These are phyloP conservation scores for Lathronympha strigana DNA, from an alignment of 2,888 invertebrate species.

Conservation along the genomic window DNA sequence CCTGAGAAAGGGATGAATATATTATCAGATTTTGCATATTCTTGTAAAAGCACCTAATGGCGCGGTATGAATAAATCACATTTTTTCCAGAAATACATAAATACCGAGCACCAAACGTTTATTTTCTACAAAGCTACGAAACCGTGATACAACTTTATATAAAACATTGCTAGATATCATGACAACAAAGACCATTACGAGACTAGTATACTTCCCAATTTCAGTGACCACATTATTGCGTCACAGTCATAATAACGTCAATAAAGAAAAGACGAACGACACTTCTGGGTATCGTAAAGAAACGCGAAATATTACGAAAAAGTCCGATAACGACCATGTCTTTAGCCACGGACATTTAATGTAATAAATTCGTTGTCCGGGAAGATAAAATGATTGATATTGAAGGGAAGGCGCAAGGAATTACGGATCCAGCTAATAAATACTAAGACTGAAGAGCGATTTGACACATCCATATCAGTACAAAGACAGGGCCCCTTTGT, in stretches of 20 bases:
- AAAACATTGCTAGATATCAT: not conserved
- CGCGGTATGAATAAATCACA: too few relatives aligned
- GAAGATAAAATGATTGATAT: slow-evolving; percentile 39
- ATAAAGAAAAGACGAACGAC: slow-evolving; percentile 40
- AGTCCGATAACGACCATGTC: slow-evolving; percentile 35
- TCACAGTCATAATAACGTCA: slow-evolving; percentile 36
- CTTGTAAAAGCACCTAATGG: too few relatives aligned
- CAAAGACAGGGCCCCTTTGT: slow-evolving; percentile 43
- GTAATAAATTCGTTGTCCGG: slow-evolving; percentile 39
- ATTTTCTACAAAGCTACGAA: too few relatives aligned
- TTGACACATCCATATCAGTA: slow-evolving; percentile 47
- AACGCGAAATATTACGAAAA: slow-evolving; percentile 30
- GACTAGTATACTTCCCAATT: slow-evolving; percentile 10
- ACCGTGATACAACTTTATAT: too few relatives aligned
- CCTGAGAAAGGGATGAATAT: too few relatives aligned
- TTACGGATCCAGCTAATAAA: slow-evolving; percentile 39
- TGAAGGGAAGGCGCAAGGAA: slow-evolving; percentile 29
- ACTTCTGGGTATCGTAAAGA: slow-evolving; percentile 37
- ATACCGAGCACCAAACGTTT: too few relatives aligned
- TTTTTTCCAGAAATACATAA: too few relatives aligned
- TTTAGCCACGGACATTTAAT: slow-evolving; percentile 35
- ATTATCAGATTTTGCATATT: too few relatives aligned
- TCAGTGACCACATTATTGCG: slow-evolving; percentile 35
- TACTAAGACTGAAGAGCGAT: slow-evolving; percentile 43
- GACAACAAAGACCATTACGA: not conserved